Base-by-base conservation (phyloP, 2,888 invertebrate genomes). In the Zygothrica quintamaculata region DNA sequence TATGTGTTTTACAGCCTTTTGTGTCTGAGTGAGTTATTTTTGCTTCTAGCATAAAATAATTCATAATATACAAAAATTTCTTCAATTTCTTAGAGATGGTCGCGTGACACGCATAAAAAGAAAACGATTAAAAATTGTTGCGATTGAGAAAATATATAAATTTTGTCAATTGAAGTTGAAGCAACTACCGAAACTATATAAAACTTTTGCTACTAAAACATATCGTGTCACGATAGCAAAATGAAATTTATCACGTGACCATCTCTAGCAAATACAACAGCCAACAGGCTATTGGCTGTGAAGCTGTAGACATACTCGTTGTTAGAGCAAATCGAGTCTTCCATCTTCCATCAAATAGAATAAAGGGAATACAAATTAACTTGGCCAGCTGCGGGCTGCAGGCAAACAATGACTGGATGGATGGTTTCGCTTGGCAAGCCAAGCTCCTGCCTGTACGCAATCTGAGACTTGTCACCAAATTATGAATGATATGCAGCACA, bases 381-480 rank as follows among this genome's bases (percentile, higher is more conserved):
- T 84, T 76, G 69, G 80, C 66, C 67, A 62, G 58, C 71, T 52
- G 65, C 50, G 52, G 77, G 64, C n/a, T n/a, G n/a, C 59, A 18
- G 52, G 44, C 50, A 67, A 61, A 65, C 50, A 47, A 48, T 33
- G 58, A 53, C 43, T 31, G 50, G 4, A 52, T 48, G 47, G n/a
- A 4, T 34, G 43, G n/a, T n/a, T n/a, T n/a, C n/a, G n/a, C n/a
- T n/a, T n/a, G n/a, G n/a, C n/a, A n/a, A n/a, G n/a, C 36, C 42
- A 29, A 25, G 31, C 18, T 26, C 22, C 44, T 55, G 34, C 39
- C 50, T 61, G 59, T 31, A 18, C 52, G 78, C 80, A 81, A 82
- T 84, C 78, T 78, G 78, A 84, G 77, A 74, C 81, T 84, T 84
- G 81, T 82, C 81, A 84, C 84, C 81, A 78, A 82, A 84, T 84